Evolutionary conservation across 2,888 invertebrate genomes (phyloP).

Genomic region (Pegoplata infirma): DNA sequence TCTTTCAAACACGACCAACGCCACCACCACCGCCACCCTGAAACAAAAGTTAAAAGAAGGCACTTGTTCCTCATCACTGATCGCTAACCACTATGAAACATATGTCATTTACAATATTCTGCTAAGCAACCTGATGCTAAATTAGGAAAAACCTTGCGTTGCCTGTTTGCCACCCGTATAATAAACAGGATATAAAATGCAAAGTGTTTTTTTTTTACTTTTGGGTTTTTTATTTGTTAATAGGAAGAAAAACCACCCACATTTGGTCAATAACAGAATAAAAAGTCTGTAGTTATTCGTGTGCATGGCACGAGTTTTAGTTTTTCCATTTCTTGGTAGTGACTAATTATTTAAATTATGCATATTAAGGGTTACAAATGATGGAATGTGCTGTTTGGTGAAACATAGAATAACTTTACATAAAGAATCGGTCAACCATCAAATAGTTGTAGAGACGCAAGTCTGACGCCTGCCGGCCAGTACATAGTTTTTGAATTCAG

Average conservation of each 20-base stretch:
- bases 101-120: conserved; percentile 26
- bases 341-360: conserved; percentile 58
- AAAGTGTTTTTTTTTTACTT: conserved; percentile 49
- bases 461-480: conserved; percentile 50
- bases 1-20: conserved; percentile 13
- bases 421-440: conserved; percentile 53
- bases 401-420: conserved; percentile 58
- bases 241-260: conserved; percentile 46
- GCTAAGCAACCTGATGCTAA: conserved; percentile 39
- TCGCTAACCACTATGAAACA: conserved; percentile 41
- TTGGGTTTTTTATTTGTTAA: background rate
- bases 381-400: conserved; percentile 28
- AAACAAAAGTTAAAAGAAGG: conserved; percentile 5
- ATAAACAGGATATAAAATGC: conserved; percentile 48
- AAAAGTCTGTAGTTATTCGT: conserved; percentile 24
- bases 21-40: conserved; percentile 49
- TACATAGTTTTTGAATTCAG: conserved; percentile 25
- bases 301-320: conserved; percentile 51
- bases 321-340: conserved; percentile 8
- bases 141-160: conserved; percentile 39
- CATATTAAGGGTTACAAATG: conserved; percentile 58
- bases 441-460: conserved; percentile 53
- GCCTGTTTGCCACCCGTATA: conserved; percentile 35
- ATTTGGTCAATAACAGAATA: conserved; percentile 34
- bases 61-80: conserved; percentile 63